Evolutionary conservation across 2,797 vertebrate species (phyloP).

Genomic region (Alosa sapidissima): DNA sequence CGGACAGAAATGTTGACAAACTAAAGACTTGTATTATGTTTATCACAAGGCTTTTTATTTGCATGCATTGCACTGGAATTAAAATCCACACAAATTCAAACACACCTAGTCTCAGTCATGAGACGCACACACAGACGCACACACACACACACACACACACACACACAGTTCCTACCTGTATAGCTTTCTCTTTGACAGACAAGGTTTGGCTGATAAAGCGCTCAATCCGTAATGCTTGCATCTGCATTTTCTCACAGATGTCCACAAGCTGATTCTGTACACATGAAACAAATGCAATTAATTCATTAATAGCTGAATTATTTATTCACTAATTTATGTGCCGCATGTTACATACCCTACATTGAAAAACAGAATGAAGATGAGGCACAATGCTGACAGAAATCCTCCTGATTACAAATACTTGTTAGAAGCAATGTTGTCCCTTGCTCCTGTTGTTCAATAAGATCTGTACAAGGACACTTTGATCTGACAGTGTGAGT

Average conservation of each 20-base stretch:
- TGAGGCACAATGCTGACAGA: neutral
- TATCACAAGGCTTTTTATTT: neutral
- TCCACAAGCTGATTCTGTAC: constrained; percentile 90
- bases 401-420: neutral
- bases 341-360: neutral
- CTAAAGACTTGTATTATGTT: no score
- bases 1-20: no score
- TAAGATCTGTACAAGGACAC: no score
- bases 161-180: constrained; percentile 75
- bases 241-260: constrained; percentile 89
- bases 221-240: constrained; percentile 83
- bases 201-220: constrained; percentile 82
- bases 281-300: neutral
- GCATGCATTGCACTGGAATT: neutral
- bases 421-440: neutral
- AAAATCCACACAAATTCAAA: neutral
- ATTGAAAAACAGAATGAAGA: neutral
- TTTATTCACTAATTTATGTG: neutral
- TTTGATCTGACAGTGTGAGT: no score
- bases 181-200: constrained; percentile 77
- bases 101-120: no score
- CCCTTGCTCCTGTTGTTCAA: neutral
- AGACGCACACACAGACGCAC: neutral
- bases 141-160: constrained; percentile 7
- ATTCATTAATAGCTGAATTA: neutral